phyloP scores from a whole-genome alignment of 2,113 vertebrate genomes.

The Plestiodon gilberti region DNA sequence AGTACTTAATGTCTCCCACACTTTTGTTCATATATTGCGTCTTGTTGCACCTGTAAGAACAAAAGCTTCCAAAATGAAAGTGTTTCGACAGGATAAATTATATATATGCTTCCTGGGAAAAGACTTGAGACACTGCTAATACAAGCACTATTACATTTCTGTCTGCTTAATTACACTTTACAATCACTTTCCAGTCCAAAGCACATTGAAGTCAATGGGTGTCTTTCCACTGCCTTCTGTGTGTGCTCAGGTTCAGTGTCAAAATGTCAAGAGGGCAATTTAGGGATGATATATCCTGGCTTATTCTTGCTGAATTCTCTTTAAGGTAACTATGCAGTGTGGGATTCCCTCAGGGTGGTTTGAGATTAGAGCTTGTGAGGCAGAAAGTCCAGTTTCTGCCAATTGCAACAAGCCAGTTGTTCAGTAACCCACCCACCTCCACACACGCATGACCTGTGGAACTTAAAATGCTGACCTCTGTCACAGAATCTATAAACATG shows the following conservation, averaged over 20 bases:
- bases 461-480: not conserved
- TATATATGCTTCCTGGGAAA: not conserved
- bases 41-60: not conserved
- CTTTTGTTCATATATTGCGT: not conserved
- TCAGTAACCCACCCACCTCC: not conserved
- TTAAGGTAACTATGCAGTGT: not conserved
- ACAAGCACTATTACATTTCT: not conserved
- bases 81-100: slow-evolving; percentile 12
- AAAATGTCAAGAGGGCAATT: not conserved
- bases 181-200: slow-evolving; percentile 7
- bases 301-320: not conserved
- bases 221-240: not conserved
- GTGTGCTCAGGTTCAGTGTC: not conserved
- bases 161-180: not conserved
- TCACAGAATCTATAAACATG: not conserved
- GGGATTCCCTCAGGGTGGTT: not conserved
- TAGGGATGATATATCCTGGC: not conserved
- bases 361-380: not conserved
- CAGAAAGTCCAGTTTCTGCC: not conserved
- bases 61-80: not conserved
- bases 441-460: not conserved
- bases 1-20: not conserved
- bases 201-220: not conserved
- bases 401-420: not conserved
- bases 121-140: slow-evolving; percentile 7